phyloP scores from a whole-genome alignment of 2,797 vertebrate species.

The Ficedula albicollis region DNA sequence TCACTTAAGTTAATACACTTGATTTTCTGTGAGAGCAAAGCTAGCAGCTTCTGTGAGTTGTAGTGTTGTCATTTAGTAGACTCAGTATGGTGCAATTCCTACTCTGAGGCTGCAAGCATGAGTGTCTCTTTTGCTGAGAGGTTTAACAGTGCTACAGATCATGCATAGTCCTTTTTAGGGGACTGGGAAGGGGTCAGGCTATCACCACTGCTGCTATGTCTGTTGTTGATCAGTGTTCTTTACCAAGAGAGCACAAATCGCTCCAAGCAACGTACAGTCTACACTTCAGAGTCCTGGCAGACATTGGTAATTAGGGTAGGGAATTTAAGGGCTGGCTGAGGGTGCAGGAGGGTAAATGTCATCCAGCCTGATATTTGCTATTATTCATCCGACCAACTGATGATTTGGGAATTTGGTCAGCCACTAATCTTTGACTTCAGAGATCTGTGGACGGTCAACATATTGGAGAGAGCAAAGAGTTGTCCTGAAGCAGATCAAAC shows the following conservation, averaged over 20 bases:
- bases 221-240: rapidly evolving
- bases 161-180: background rate
- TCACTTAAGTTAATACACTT: background rate
- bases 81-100: background rate
- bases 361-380: background rate
- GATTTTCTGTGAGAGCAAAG: background rate
- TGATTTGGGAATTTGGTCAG: background rate
- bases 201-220: background rate
- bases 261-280: background rate
- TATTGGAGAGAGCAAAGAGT: background rate
- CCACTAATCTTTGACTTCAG: background rate
- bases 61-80: background rate
- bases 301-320: rapidly evolving
- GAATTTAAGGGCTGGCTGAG: background rate
- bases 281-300: background rate
- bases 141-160: background rate
- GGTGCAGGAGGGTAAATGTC: background rate
- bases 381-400: rapidly evolving
- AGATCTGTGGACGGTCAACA: background rate
- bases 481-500: background rate
- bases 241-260: background rate
- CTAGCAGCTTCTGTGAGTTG: background rate
- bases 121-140: background rate
- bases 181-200: background rate
- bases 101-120: background rate